Evolutionary conservation across 1,140 invertebrate genomes (phyloP).

Genomic region (Orchestia grillus): DNA sequence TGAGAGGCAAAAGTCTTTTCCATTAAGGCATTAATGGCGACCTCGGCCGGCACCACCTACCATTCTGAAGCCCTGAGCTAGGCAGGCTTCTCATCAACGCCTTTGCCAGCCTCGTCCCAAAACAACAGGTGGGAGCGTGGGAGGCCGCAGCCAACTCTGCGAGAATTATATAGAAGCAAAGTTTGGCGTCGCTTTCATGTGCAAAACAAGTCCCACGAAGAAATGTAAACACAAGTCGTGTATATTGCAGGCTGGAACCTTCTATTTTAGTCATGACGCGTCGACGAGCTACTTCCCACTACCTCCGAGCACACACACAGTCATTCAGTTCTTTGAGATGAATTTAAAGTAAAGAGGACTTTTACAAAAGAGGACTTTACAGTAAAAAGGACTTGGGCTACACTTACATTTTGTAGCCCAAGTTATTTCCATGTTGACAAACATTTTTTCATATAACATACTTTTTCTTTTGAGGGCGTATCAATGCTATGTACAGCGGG

Average conservation of each 20-base stretch:
- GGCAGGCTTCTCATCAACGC: neutral
- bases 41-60: neutral
- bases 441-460: no score
- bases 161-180: neutral
- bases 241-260: neutral
- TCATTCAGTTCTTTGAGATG: no score
- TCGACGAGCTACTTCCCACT: neutral
- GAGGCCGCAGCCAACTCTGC: no score
- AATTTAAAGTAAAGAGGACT: no score
- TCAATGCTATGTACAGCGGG: no score
- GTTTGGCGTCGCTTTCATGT: neutral
- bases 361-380: no score
- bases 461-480: no score
- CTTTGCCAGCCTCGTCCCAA: neutral
- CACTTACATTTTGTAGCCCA: no score
- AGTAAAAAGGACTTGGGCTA: no score
- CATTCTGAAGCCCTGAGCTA: neutral
- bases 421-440: no score
- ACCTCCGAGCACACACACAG: no score
- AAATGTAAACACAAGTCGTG: neutral
- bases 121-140: neutral
- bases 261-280: neutral
- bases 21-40: neutral
- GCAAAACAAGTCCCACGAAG: neutral
- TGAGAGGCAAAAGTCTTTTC: neutral